Evolutionary conservation across 2,797 vertebrate species (phyloP).

Genomic region (Poeciliopsis turneri): DNA sequence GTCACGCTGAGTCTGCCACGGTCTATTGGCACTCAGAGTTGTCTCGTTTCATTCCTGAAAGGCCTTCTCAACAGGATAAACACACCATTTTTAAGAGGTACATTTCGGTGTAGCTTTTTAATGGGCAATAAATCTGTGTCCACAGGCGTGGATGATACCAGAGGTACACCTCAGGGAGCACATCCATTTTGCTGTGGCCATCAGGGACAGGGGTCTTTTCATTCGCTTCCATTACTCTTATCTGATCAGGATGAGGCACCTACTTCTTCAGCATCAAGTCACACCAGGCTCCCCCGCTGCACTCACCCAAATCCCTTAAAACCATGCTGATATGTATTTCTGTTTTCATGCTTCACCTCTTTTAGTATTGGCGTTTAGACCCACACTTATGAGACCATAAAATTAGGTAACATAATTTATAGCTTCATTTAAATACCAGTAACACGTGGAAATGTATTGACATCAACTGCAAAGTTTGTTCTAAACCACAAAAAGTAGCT

Average conservation of each 20-base stretch:
- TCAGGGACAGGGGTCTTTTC: constrained; percentile 77
- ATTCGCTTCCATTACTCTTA: constrained; percentile 82
- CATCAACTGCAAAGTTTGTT: background rate
- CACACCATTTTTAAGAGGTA: constrained; percentile 70
- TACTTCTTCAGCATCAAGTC: constrained; percentile 63
- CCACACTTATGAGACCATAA: background rate
- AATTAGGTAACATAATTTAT: background rate
- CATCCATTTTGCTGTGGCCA: constrained; percentile 78
- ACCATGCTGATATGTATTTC: constrained; percentile 36
- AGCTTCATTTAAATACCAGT: background rate
- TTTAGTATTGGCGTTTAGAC: background rate
- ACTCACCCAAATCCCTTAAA: constrained; percentile 38
- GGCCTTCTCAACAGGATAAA: constrained; percentile 69
- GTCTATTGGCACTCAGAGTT: constrained; percentile 35
- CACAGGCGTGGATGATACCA: constrained; percentile 76
- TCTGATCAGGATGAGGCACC: constrained; percentile 76
- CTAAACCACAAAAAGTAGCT: background rate
- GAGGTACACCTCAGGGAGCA: constrained; percentile 78
- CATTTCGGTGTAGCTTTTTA: constrained; percentile 79
- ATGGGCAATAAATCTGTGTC: constrained; percentile 81
- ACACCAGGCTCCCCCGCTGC: constrained; percentile 40
- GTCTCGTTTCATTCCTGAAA: constrained; percentile 59
- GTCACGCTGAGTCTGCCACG: constrained; percentile 44
- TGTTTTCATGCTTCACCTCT: background rate
- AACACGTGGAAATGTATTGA: background rate